Conservation (phyloP, 2,113 vertebrate genomes). For the Sebastes fasciatus region DNA sequence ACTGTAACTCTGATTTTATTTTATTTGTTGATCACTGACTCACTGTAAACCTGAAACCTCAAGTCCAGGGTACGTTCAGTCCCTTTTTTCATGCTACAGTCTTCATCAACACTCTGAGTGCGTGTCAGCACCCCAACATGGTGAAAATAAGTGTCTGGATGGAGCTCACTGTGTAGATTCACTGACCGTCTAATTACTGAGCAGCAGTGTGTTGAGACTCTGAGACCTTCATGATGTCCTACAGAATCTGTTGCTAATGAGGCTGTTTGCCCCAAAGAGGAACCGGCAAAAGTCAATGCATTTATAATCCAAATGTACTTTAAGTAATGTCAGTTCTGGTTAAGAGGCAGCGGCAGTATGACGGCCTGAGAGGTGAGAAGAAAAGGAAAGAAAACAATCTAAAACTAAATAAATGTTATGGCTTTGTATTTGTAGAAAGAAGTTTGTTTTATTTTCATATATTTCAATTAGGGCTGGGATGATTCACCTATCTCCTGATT, state of each 20-base stretch:
- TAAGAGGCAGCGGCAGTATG: neutral
- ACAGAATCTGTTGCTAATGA: constrained; percentile 1
- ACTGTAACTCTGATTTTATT: too few species aligned
- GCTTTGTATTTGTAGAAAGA: neutral
- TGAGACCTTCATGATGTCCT: neutral
- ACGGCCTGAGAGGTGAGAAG: neutral
- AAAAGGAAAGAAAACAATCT: neutral
- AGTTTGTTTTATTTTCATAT: neutral
- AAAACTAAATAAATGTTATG: too few species aligned
- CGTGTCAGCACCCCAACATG: neutral
- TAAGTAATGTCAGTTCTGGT: too few species aligned
- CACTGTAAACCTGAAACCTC: neutral
- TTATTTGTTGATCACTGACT: too few species aligned
- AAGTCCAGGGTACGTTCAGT: neutral
- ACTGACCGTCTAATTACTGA: neutral
- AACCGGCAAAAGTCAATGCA: neutral
- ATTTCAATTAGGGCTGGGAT: neutral
- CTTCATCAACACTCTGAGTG: neutral
- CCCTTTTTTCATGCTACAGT: neutral
- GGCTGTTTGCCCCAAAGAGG: neutral
- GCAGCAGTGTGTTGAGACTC: neutral
- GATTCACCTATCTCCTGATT: too few species aligned
- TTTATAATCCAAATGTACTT: neutral
- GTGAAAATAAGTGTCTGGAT: neutral
- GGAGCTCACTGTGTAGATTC: neutral